phyloP scores from a whole-genome alignment of 2,113 vertebrate genomes.

The Pipra filicauda region DNA sequence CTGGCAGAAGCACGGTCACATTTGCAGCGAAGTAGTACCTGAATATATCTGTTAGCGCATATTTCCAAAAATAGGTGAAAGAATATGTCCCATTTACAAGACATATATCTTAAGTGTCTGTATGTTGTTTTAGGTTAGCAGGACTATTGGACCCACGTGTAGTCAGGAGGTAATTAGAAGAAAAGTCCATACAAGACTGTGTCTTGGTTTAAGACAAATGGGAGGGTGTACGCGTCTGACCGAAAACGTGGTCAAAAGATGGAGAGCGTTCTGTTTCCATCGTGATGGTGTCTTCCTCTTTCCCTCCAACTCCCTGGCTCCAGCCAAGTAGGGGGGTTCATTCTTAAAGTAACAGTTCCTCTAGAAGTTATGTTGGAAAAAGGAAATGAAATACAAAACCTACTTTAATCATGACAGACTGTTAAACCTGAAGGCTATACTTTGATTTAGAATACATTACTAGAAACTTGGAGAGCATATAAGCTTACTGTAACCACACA shows the following conservation, averaged over 20 bases:
- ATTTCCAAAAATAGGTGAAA: not conserved
- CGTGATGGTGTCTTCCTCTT: not conserved
- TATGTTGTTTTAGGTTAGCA: not conserved
- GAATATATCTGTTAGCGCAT: not conserved
- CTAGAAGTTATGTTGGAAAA: not conserved
- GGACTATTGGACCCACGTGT: accelerated
- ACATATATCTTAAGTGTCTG: accelerated
- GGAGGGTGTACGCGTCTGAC: not conserved
- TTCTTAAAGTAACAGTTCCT: not conserved
- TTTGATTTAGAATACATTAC: not conserved
- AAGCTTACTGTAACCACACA: not conserved
- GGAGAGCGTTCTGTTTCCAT: not conserved
- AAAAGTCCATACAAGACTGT: not conserved
- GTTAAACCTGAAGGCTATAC: not conserved
- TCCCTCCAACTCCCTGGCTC: not conserved
- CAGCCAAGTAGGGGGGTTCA: not conserved
- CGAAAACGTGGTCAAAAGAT: not conserved
- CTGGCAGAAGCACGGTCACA: not conserved
- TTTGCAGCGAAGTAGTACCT: not conserved
- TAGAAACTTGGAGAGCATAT: not conserved
- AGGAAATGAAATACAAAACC: not conserved
- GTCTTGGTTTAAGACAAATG: not conserved
- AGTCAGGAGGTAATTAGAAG: not conserved
- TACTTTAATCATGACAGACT: not conserved
- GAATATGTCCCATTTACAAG: not conserved